phyloP scores from a whole-genome alignment of 2,888 invertebrate species.

The Polymixis flavicincta region DNA sequence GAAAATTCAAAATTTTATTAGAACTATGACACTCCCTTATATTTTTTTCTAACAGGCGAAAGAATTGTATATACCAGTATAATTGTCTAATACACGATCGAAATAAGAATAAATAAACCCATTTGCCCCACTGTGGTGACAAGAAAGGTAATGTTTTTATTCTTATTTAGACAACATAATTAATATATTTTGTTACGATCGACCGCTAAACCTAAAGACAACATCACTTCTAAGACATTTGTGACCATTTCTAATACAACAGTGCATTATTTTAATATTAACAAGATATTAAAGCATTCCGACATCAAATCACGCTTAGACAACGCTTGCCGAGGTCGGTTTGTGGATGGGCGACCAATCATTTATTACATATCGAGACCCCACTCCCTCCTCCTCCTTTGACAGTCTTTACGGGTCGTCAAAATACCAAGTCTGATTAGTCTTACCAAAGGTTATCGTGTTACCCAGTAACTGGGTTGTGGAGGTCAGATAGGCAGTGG shows the following conservation, averaged over 20 bases:
- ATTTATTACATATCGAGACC: background rate
- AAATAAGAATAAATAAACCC: background rate
- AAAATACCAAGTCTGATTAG: background rate
- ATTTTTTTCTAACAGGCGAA: slow-evolving; percentile 6
- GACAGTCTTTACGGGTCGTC: background rate
- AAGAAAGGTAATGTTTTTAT: background rate
- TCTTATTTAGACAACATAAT: slow-evolving; percentile 3
- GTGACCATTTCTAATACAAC: slow-evolving; percentile 60
- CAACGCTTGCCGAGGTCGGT: background rate
- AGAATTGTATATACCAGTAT: background rate
- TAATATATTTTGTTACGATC: background rate
- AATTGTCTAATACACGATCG: background rate
- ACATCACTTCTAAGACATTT: slow-evolving; percentile 20
- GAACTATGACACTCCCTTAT: background rate
- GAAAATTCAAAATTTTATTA: background rate
- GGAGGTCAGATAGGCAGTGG: background rate
- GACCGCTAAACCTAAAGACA: slow-evolving; percentile 8
- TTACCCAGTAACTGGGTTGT: too few relatives aligned
- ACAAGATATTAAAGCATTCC: slow-evolving; percentile 18
- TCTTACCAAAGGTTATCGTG: too few relatives aligned
- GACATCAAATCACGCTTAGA: background rate
- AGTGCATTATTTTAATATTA: slow-evolving; percentile 39
- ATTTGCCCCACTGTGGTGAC: background rate
- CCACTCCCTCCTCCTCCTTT: background rate
- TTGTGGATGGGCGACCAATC: background rate